Conservation (phyloP, 2,113 vertebrate species). For the Hippocampus mohnikei region DNA sequence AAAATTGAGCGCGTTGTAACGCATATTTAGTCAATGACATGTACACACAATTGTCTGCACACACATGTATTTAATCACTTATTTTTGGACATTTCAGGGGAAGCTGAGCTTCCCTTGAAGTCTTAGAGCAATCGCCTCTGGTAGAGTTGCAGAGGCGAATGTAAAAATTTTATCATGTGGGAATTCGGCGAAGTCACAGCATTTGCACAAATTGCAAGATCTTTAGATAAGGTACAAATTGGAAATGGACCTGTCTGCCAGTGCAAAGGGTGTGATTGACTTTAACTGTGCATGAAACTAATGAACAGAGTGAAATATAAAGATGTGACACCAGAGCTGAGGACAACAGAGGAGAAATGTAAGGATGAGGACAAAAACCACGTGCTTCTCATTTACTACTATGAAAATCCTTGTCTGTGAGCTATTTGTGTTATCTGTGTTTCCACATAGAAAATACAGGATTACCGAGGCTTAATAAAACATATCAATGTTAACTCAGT, state of each 20-base stretch:
- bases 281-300: conserved; percentile 47
- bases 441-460: background rate
- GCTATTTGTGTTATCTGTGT: background rate
- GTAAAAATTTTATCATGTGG: conserved; percentile 7
- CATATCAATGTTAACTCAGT: conserved; percentile 34
- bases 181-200: conserved; percentile 1
- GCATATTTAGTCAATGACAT: too few relatives aligned
- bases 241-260: conserved; percentile 27
- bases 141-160: background rate
- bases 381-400: conserved; percentile 16
- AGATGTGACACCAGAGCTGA: conserved; percentile 16
- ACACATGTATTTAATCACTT: too few relatives aligned
- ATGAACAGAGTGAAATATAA: conserved; percentile 62
- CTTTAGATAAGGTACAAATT: conserved; percentile 25
- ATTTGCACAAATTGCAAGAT: conserved; percentile 20
- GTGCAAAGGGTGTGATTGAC: conserved; percentile 32
- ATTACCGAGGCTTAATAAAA: conserved; percentile 12
- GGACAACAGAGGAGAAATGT: conserved; percentile 38
- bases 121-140: too few relatives aligned
- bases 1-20: too few relatives aligned
- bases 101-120: too few relatives aligned
- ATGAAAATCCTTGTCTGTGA: background rate
- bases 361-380: conserved; percentile 12
- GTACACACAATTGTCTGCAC: too few relatives aligned
- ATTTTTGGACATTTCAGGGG: too few relatives aligned